phyloP scores from a whole-genome alignment of 2,888 invertebrate species.

The Polydrusus tereticollis region DNA sequence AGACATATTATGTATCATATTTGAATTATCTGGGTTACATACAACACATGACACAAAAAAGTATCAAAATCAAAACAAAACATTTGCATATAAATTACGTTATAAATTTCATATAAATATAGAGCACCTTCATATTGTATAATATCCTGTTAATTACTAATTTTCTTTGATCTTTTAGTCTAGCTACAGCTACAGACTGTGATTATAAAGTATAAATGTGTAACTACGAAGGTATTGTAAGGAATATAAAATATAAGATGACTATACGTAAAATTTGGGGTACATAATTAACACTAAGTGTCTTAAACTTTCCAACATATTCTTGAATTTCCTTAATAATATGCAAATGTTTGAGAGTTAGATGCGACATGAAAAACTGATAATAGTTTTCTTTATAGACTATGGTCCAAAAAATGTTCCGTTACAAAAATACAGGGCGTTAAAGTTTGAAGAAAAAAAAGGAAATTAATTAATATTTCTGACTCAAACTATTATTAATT shows the following conservation, averaged over 20 bases:
- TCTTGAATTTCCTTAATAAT: no score
- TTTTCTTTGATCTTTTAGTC: slow-evolving; percentile 9
- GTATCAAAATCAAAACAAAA: not conserved
- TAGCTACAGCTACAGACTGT: not conserved
- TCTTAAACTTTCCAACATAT: not conserved
- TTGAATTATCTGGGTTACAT: no score
- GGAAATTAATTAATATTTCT: no score
- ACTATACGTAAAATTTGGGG: not conserved
- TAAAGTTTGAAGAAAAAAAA: no score
- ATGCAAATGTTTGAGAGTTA: no score
- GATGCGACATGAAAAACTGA: no score
- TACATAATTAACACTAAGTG: slow-evolving; percentile 1
- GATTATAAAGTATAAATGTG: slow-evolving; percentile 3
- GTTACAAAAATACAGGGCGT: no score
- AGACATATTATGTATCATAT: no score
- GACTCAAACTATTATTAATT: no score
- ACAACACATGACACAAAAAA: no score
- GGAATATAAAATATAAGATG: slow-evolving; percentile 5
- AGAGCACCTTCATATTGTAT: not conserved
- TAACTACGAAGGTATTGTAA: slow-evolving; percentile 2
- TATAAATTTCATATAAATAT: not conserved
- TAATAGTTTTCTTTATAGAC: no score
- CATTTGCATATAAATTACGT: slow-evolving; percentile 14
- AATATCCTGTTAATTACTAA: not conserved
- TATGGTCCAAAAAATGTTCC: no score